phyloP scores from a whole-genome alignment of 2,888 invertebrate species.

The Nephrotoma guestfalica region DNA sequence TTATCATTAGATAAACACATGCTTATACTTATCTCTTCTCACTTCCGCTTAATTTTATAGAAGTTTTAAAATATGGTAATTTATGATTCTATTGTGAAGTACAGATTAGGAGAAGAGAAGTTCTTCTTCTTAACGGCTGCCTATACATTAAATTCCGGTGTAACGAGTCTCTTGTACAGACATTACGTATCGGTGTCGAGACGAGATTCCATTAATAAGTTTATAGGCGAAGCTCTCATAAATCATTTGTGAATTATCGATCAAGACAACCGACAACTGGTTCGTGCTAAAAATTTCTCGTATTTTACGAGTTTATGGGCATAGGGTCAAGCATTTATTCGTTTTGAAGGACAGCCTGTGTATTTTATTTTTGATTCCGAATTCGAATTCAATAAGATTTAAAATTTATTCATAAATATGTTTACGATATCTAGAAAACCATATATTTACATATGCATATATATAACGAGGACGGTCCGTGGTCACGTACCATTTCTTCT shows the following conservation, averaged over 20 bases:
- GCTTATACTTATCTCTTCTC: neutral
- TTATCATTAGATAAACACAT: neutral
- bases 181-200: too few species aligned
- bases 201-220: too few species aligned
- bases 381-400: neutral
- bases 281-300: neutral
- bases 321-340: neutral
- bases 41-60: neutral
- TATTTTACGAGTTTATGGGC: neutral
- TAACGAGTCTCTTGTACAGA: neutral
- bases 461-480: neutral
- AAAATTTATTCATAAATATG: neutral
- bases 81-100: neutral
- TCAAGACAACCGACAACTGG: neutral
- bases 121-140: neutral
- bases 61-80: neutral
- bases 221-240: neutral
- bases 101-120: neutral
- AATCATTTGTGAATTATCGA: neutral
- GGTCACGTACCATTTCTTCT: neutral
- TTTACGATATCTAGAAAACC: neutral
- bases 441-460: neutral
- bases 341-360: neutral
- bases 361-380: neutral
- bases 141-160: neutral